Percentiles rank a stretch among this genome's conserved stretches.
These are phyloP conservation scores for Chalcis sispes DNA, from an alignment of 2,888 invertebrate genomes.

Conservation along the genomic window DNA sequence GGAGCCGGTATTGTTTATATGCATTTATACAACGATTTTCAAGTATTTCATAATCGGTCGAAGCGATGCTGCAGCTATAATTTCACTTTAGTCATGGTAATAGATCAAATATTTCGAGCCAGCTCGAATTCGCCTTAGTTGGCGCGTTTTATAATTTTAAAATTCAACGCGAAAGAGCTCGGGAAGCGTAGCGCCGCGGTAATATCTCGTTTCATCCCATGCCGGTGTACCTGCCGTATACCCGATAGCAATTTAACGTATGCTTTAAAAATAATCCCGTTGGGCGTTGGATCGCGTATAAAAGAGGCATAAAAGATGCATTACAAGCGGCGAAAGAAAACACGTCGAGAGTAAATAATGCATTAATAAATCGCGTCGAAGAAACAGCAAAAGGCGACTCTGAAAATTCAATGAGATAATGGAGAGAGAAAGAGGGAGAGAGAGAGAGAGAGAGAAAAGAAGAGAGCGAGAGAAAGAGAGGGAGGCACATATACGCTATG, in stretches of 20 bases:
- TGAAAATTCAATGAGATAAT: conserved; percentile 34
- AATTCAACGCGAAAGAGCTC: conserved; percentile 20
- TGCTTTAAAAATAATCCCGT: conserved; percentile 29
- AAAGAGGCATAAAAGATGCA: conserved; percentile 39
- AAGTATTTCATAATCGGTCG: no score
- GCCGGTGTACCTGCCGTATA: background rate
- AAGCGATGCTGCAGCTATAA: no score
- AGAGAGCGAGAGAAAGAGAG: no score
- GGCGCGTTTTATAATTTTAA: conserved; percentile 22
- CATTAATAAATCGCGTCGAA: conserved; percentile 49
- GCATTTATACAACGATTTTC: no score
- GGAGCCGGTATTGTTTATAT: no score
- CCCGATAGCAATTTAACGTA: conserved; percentile 21
- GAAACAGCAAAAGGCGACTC: background rate
- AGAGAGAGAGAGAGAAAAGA: no score
- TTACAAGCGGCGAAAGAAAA: background rate
- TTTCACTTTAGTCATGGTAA: no score
- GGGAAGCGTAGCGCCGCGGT: no score
- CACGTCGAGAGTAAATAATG: conserved; percentile 50
- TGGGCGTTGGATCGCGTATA: conserved; percentile 31
- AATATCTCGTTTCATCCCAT: conserved; percentile 20
- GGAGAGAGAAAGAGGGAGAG: no score
- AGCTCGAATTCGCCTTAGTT: conserved; percentile 14
- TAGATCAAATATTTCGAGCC: no score
- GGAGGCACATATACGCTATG: no score